A percentile compares a stretch with the other conserved stretches of the same genome.
Evolutionary conservation across 1,140 invertebrate genomes (phyloP).

Genomic region (Drosophila miranda): DNA sequence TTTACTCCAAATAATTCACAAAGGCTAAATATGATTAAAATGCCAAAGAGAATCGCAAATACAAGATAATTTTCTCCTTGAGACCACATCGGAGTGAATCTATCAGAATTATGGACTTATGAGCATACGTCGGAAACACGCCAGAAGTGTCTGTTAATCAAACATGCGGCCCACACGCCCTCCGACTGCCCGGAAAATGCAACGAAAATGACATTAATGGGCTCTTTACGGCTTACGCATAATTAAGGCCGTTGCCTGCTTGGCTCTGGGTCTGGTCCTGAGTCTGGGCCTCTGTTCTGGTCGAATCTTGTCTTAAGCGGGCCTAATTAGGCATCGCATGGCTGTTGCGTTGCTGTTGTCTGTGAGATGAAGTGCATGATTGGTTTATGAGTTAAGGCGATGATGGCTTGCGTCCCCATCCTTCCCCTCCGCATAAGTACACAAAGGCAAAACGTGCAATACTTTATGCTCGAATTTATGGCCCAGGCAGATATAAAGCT

Average conservation of each 20-base stretch:
- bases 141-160: slow-evolving; percentile 17
- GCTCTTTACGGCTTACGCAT: slow-evolving; percentile 62
- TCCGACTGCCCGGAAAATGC: not conserved
- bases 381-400: slow-evolving; percentile 45
- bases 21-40: too few species aligned
- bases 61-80: too few species aligned
- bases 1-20: too few species aligned
- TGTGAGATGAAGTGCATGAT: slow-evolving; percentile 59
- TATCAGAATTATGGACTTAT: too few species aligned
- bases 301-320: slow-evolving; percentile 68
- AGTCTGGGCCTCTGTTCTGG: slow-evolving; percentile 10
- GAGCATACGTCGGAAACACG: not conserved
- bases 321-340: slow-evolving; percentile 58
- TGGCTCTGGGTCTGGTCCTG: slow-evolving; percentile 8
- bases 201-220: slow-evolving; percentile 74
- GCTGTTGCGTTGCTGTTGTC: slow-evolving; percentile 22
- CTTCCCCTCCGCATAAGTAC: not conserved
- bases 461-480: not conserved
- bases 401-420: not conserved
- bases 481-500: not conserved
- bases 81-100: too few species aligned
- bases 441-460: not conserved
- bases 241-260: slow-evolving; percentile 63
- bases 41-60: too few species aligned
- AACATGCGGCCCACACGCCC: slow-evolving; percentile 5